Evolutionary conservation across 2,113 vertebrate species (phyloP).

Genomic region (Pseudois nayaur): DNA sequence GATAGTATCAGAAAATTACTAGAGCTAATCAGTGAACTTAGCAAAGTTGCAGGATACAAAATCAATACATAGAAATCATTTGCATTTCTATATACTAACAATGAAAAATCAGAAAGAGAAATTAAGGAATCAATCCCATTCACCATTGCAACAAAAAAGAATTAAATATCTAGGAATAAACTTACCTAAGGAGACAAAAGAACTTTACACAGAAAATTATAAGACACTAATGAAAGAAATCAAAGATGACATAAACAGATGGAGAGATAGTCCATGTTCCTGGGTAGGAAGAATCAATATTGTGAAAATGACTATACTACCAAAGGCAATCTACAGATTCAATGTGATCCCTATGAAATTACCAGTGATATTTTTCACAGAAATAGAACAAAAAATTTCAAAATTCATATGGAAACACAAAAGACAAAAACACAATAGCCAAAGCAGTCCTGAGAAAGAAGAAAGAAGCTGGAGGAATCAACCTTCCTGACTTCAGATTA

Average conservation of each 20-base stretch:
- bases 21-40: neutral
- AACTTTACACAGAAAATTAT: neutral
- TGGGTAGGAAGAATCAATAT: neutral
- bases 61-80: neutral
- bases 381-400: neutral
- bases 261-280: neutral
- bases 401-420: neutral
- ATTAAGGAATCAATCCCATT: neutral
- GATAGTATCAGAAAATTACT: neutral
- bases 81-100: neutral
- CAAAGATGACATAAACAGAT: neutral
- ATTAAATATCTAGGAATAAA: neutral
- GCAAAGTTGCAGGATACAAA: neutral
- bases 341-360: rapidly evolving
- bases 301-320: neutral
- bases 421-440: neutral
- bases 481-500: neutral
- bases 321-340: neutral
- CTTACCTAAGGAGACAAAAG: neutral
- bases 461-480: neutral
- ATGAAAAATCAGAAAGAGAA: neutral
- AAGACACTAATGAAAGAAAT: neutral
- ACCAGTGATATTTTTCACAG: neutral
- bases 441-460: neutral
- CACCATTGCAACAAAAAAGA: neutral